Evolutionary conservation across 1,140 invertebrate genomes (phyloP).

Genomic region (Phymastichus coffea): DNA sequence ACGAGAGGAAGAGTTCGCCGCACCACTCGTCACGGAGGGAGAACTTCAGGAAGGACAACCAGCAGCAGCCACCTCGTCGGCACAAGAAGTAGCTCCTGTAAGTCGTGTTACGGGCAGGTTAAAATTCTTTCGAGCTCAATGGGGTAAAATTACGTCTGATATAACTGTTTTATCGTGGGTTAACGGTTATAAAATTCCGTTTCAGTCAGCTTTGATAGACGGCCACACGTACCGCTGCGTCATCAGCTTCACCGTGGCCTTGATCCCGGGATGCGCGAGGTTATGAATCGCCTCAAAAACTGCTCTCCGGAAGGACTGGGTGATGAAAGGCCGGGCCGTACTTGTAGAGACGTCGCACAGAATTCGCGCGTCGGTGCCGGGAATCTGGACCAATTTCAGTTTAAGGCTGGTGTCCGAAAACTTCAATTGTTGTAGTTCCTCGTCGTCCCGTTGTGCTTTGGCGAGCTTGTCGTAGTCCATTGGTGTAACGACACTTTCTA

Average conservation of each 20-base stretch:
- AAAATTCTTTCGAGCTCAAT: too few relatives aligned
- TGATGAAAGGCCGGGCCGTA: conserved; percentile 22
- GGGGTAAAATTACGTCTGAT: too few relatives aligned
- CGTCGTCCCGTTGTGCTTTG: neutral
- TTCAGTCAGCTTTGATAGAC: neutral
- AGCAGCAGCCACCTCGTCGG: too few relatives aligned
- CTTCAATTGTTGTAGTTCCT: neutral
- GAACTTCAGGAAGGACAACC: too few relatives aligned
- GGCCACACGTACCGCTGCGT: neutral
- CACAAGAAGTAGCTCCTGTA: too few relatives aligned
- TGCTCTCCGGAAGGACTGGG: neutral
- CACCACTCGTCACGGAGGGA: too few relatives aligned
- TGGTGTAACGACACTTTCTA: conserved; percentile 11
- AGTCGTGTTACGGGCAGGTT: too few relatives aligned
- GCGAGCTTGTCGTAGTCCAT: conserved; percentile 9
- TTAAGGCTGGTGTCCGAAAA: neutral
- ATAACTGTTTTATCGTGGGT: too few relatives aligned
- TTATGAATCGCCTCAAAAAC: neutral
- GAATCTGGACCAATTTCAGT: neutral
- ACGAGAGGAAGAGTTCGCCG: too few relatives aligned
- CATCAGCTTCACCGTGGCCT: neutral
- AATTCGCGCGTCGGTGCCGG: neutral
- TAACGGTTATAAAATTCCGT: too few relatives aligned
- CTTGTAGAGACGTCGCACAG: conserved; percentile 15
- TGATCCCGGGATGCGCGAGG: neutral